phyloP scores from a whole-genome alignment of 2,797 vertebrate species.

The Eulemur coronatus region DNA sequence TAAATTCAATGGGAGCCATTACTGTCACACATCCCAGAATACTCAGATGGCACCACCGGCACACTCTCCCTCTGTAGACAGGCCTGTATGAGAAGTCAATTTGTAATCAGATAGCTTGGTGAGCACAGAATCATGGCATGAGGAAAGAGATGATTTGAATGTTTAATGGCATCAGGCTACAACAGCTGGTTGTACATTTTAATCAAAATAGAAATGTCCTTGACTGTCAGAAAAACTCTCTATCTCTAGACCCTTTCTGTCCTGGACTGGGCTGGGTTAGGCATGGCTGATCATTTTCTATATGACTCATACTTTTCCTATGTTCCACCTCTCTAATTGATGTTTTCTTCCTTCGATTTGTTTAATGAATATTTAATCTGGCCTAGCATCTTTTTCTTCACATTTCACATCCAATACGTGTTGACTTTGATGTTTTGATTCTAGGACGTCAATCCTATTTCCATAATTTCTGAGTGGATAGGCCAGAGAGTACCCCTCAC shows the following conservation, averaged over 20 bases:
- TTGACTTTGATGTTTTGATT: not conserved
- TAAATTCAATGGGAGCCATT: not conserved
- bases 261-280: not conserved
- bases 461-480: not conserved
- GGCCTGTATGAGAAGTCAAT: not conserved
- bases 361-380: not conserved
- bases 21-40: not conserved
- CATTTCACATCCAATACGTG: not conserved
- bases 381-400: not conserved
- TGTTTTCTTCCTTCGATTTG: slow-evolving; percentile 9
- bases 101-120: not conserved
- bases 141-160: not conserved
- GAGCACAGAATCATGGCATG: not conserved
- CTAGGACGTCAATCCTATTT: not conserved
- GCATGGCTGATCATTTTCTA: not conserved
- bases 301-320: not conserved
- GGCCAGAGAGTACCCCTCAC: not conserved
- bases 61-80: not conserved
- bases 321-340: not conserved
- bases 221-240: not conserved
- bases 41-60: not conserved
- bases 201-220: not conserved
- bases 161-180: not conserved
- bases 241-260: not conserved
- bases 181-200: not conserved